These are phyloP conservation scores for Horisme vitalbata DNA, from an alignment of 2,888 invertebrate genomes.

Conservation along the genomic window DNA sequence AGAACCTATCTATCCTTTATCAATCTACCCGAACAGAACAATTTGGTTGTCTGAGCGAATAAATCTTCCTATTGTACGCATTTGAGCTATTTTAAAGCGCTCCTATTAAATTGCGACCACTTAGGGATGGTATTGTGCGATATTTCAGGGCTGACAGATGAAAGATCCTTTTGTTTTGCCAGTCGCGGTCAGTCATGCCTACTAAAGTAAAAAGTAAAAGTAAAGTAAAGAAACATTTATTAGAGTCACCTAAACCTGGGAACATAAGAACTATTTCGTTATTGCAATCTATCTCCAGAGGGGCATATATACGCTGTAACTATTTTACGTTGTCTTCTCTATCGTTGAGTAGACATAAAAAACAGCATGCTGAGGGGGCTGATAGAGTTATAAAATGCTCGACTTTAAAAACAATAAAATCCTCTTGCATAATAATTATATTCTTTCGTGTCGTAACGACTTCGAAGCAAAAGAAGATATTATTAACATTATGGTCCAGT, in stretches of 20 bases:
- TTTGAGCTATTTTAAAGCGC: conserved; percentile 42
- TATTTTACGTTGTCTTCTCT: too few species aligned
- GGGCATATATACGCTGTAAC: too few species aligned
- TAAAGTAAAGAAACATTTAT: background rate
- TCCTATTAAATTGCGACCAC: conserved; percentile 31
- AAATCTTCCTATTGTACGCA: conserved; percentile 24
- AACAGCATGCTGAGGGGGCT: too few species aligned
- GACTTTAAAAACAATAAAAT: too few species aligned
- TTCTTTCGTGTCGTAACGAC: too few species aligned
- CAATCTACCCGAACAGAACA: conserved; percentile 27
- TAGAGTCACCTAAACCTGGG: background rate
- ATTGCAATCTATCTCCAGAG: too few species aligned
- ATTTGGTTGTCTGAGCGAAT: conserved; percentile 22
- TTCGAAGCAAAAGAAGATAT: too few species aligned
- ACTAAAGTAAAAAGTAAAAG: background rate
- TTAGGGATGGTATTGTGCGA: conserved; percentile 45
- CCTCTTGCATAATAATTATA: too few species aligned
- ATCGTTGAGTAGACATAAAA: too few species aligned
- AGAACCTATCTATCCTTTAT: conserved; percentile 23
- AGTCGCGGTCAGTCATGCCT: conserved; percentile 2
- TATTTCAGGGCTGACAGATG: conserved; percentile 61
- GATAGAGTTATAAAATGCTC: too few species aligned
- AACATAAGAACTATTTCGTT: too few species aligned
- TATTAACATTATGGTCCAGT: too few species aligned
- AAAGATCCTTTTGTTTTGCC: conserved; percentile 48